A percentile compares a stretch with the other conserved stretches of the same genome.
Conservation (phyloP, 2,888 invertebrate genomes). For the Agonopterix subpropinquella region DNA sequence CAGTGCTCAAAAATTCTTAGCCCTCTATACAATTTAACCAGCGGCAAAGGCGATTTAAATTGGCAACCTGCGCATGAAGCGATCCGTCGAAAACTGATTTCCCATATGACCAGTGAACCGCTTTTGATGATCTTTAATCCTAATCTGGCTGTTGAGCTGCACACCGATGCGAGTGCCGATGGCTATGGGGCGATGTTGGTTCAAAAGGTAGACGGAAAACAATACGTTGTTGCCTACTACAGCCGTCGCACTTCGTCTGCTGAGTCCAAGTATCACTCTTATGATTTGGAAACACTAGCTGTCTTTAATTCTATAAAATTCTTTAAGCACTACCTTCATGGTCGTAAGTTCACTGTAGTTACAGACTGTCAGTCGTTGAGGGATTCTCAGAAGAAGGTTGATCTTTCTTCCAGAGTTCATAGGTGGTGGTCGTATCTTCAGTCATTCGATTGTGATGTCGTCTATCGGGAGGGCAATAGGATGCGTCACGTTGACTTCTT, state of each 20-base stretch:
- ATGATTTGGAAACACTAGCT: constrained; percentile 20
- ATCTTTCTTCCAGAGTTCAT: constrained; percentile 9
- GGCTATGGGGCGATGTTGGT: constrained; percentile 19
- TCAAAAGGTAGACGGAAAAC: constrained; percentile 7
- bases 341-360: constrained; percentile 2
- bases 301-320: constrained; percentile 13
- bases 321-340: constrained; percentile 11
- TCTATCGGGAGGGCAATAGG: constrained; percentile 12
- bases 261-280: constrained; percentile 16
- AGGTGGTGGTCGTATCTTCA: constrained; percentile 13
- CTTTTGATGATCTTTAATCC: constrained; percentile 17
- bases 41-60: neutral
- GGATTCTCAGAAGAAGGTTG: constrained; percentile 4
- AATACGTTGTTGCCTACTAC: constrained; percentile 9
- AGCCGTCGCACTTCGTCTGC: constrained; percentile 13
- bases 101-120: constrained; percentile 10
- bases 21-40: constrained; percentile 9
- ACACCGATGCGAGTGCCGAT: constrained; percentile 17
- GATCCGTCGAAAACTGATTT: constrained; percentile 12
- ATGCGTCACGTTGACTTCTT: constrained; percentile 13
- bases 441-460: constrained; percentile 14
- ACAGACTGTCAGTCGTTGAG: constrained; percentile 10
- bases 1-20: constrained; percentile 9
- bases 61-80: constrained; percentile 13
- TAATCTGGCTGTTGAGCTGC: constrained; percentile 11